phyloP scores from a whole-genome alignment of 2,888 invertebrate species.

The Lycaena phlaeas region DNA sequence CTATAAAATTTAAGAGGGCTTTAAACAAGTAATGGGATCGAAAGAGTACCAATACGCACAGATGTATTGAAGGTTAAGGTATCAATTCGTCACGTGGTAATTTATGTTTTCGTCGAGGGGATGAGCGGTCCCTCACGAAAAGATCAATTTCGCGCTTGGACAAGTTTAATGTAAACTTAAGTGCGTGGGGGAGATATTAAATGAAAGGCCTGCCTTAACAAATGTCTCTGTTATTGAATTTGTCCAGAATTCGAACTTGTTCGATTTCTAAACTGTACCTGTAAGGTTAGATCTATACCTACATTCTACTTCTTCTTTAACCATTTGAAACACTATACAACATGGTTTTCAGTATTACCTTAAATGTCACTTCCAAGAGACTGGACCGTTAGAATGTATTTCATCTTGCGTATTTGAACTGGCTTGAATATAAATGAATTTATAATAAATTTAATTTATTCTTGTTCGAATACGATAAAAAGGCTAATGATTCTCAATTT shows the following conservation, averaged over 20 bases:
- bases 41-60: slow-evolving; percentile 18
- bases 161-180: slow-evolving; percentile 69
- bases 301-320: too few species aligned
- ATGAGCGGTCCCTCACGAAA: slow-evolving; percentile 60
- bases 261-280: too few species aligned
- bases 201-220: slow-evolving; percentile 56
- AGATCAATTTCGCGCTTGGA: slow-evolving; percentile 72
- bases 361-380: too few species aligned
- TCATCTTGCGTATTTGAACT: too few species aligned
- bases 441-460: too few species aligned
- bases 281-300: too few species aligned
- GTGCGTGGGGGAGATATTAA: slow-evolving; percentile 56
- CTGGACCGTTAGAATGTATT: too few species aligned
- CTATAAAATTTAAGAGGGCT: background rate
- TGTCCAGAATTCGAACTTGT: slow-evolving; percentile 17
- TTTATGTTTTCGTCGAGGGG: slow-evolving; percentile 60
- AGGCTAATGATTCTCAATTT: too few species aligned
- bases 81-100: slow-evolving; percentile 55
- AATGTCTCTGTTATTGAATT: slow-evolving; percentile 63
- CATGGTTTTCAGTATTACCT: too few species aligned
- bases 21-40: background rate
- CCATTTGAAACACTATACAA: too few species aligned
- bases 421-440: too few species aligned
- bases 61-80: slow-evolving; percentile 30
- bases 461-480: too few species aligned